Base-by-base conservation (phyloP, 2,113 vertebrate genomes). In the Acanthisitta chloris region DNA sequence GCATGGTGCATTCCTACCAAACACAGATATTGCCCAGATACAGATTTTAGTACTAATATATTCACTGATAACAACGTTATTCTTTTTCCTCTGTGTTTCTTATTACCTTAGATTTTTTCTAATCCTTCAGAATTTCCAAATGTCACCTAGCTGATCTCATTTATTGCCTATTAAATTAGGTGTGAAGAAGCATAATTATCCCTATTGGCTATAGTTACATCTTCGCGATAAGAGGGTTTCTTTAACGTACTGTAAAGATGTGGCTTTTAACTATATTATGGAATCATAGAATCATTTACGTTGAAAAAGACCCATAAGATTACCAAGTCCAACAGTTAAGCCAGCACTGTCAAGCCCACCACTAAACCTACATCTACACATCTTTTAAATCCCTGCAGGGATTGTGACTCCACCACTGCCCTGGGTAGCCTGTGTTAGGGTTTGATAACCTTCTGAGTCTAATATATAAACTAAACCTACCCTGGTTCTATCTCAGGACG, bases 401-500 rank as follows among this genome's bases (percentile, higher is more conserved):
- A 29, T 23, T 3, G 42, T 43, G 64, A 90, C 24, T 55, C 34
- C 9, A 49, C 5, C 28, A 43, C 19, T n/a, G 24, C 40, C 2
- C 1, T 5, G 14, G 38, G 17, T 36, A 77, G 36, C 48, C 38
- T 46, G 17, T 17, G 5, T 11, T 9, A 31, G 3, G 4, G 10
- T 8, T 17, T 62, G 9, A 14, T 8, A 31, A 62, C 14, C 24
- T 31, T 17, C 29, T 18, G 17, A 2, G 54, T 29, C 36, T 17
- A 23, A 5, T 14, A 6, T 8, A 2, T 2, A 31, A 31, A 11
- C 21, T 23, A 69, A 65, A 49, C 33, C 14, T n/a, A 24, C 52
- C 4, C 11, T 17, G 57, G 7, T 0, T 2, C 6, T 77, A 19
- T 23, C 8, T 48, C 25, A 54, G 5, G 43, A 9, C 6, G 16